Evolutionary conservation across 2,888 invertebrate genomes (phyloP).

Genomic region (Mythimna albipuncta): DNA sequence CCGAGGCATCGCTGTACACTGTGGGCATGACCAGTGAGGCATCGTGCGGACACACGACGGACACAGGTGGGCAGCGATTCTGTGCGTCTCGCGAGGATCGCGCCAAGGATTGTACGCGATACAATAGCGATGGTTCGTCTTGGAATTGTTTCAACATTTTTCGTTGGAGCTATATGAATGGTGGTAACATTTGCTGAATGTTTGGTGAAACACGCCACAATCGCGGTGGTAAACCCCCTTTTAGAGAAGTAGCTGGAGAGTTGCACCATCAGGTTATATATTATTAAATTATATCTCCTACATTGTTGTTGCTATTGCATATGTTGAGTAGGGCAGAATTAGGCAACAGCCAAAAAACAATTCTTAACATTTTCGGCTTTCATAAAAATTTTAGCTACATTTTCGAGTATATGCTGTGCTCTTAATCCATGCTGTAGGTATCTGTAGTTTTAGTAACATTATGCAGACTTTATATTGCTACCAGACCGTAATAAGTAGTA

Average conservation of each 20-base stretch:
- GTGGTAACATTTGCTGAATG: neutral
- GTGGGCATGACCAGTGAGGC: neutral
- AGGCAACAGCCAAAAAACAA: too few species aligned
- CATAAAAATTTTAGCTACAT: too few species aligned
- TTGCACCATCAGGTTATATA: too few species aligned
- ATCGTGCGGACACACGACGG: neutral
- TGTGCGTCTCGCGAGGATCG: slow-evolving; percentile 20
- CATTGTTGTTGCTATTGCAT: too few species aligned
- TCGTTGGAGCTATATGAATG: slow-evolving; percentile 4
- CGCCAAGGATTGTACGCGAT: slow-evolving; percentile 8
- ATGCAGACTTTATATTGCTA: neutral
- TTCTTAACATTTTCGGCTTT: too few species aligned
- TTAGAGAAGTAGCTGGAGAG: too few species aligned
- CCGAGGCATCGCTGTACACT: too few species aligned
- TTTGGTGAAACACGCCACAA: neutral
- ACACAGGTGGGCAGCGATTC: neutral
- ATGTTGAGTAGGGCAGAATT: too few species aligned
- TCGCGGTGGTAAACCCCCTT: too few species aligned
- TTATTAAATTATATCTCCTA: too few species aligned
- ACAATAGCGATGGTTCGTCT: slow-evolving; percentile 5
- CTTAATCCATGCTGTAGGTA: neutral
- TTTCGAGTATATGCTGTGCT: too few species aligned
- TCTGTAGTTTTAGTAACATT: neutral
- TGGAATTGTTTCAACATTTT: slow-evolving; percentile 18
- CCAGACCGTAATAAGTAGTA: slow-evolving; percentile 13